Conservation (phyloP, 1,140 invertebrate genomes). For the Sitobion miscanthi region DNA sequence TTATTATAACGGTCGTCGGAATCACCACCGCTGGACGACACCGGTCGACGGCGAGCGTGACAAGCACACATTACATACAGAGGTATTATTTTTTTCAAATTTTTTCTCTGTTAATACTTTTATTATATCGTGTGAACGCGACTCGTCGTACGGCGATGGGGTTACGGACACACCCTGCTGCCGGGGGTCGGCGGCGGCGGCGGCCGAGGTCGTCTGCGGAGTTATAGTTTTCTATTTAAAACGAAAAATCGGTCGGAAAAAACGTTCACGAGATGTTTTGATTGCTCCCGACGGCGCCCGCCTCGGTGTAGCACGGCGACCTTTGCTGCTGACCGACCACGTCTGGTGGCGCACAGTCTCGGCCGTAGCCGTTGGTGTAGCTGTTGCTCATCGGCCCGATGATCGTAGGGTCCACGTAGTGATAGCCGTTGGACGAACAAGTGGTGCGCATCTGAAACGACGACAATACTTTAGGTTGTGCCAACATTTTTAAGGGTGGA, state of each 20-base stretch:
- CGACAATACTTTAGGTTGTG: too few species aligned
- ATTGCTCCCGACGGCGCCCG: not conserved
- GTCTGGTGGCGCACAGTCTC: conserved; percentile 35
- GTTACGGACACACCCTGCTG: too few species aligned
- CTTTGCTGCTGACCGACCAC: conserved; percentile 30
- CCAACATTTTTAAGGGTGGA: too few species aligned
- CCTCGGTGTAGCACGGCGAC: conserved; percentile 22
- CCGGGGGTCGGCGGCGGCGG: too few species aligned
- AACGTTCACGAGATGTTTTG: not conserved
- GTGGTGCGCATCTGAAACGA: conserved; percentile 30
- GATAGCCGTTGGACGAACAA: conserved; percentile 49
- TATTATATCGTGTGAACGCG: too few species aligned
- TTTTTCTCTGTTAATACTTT: too few species aligned
- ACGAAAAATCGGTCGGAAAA: not conserved
- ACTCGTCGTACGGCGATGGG: too few species aligned
- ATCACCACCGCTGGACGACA: not conserved
- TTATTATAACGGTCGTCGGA: not conserved
- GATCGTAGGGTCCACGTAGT: conserved; percentile 21
- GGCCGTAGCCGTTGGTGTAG: conserved; percentile 11
- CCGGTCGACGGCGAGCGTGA: too few species aligned
- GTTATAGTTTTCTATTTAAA: not conserved
- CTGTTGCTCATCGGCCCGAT: not conserved
- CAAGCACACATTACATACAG: too few species aligned
- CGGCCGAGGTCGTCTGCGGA: too few species aligned
- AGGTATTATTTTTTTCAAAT: too few species aligned